Percentiles rank a stretch among this genome's conserved stretches.
phyloP scores from a whole-genome alignment of 2,797 vertebrate species.

The Myoxocephalus aenaeus region DNA sequence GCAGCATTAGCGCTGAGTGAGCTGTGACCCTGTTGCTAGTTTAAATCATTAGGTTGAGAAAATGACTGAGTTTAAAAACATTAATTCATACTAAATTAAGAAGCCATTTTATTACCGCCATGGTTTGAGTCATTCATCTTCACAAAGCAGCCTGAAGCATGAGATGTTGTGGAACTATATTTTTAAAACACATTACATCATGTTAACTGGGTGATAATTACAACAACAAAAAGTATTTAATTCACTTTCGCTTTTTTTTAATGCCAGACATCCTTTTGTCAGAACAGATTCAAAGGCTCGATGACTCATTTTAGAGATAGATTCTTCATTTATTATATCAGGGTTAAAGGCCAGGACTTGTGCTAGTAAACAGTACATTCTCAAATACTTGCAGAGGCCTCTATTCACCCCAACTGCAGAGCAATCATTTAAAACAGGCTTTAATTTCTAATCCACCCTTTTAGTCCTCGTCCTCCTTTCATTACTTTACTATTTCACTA shows the following conservation, averaged over 20 bases:
- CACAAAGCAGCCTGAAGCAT: not conserved
- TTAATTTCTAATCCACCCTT: not conserved
- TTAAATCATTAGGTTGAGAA: not conserved
- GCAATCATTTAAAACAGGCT: not conserved
- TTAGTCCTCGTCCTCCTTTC: not conserved
- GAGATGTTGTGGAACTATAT: not conserved
- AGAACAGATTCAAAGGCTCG: not conserved
- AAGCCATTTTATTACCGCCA: not conserved
- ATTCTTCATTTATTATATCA: not conserved
- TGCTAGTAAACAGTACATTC: too few species aligned
- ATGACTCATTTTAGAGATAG: not conserved
- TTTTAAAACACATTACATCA: not conserved
- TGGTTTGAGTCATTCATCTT: not conserved
- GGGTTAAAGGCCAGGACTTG: not conserved
- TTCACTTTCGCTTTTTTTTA: not conserved
- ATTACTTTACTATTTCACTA: not conserved
- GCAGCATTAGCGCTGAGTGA: constrained; percentile 17
- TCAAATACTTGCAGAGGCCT: not conserved
- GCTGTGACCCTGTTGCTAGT: not conserved
- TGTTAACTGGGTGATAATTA: not conserved
- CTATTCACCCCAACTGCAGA: not conserved
- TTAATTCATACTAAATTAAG: not conserved
- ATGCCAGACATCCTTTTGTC: not conserved
- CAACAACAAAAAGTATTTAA: not conserved
- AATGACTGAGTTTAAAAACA: not conserved